A percentile compares a stretch with the other conserved stretches of the same genome.
phyloP scores from a whole-genome alignment of 2,113 vertebrate species.

The Carollia perspicillata region DNA sequence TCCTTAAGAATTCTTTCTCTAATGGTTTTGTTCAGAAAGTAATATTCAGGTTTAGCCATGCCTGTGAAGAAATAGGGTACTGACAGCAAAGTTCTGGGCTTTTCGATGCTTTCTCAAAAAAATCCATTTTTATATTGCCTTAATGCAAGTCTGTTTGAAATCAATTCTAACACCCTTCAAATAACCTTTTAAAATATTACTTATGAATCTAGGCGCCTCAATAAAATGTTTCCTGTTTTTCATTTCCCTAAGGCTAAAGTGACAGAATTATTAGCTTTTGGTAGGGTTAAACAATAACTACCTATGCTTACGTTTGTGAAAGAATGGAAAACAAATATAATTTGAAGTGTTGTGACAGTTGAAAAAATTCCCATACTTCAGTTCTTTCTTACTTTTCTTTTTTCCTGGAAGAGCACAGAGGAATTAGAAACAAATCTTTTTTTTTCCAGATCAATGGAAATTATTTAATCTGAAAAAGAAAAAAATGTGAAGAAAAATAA shows the following conservation, averaged over 20 bases:
- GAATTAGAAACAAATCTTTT: not conserved
- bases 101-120: not conserved
- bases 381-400: not conserved
- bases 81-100: not conserved
- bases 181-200: conserved; percentile 60
- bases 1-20: not conserved
- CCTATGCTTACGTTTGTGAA: conserved; percentile 51
- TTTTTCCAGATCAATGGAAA: not conserved
- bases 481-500: not conserved
- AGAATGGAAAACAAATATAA: conserved; percentile 67
- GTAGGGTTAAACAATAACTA: conserved; percentile 70
- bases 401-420: not conserved
- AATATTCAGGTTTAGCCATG: not conserved
- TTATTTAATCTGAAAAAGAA: not conserved
- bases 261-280: conserved; percentile 67
- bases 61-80: not conserved
- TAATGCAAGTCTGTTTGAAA: conserved; percentile 36
- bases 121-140: conserved; percentile 7
- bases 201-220: conserved; percentile 55
- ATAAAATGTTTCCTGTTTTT: conserved; percentile 68
- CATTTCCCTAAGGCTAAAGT: conserved; percentile 55
- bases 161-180: conserved; percentile 56
- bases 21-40: not conserved
- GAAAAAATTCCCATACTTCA: conserved; percentile 18
- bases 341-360: conserved; percentile 27